Evolutionary conservation across 1,140 invertebrate genomes (phyloP), one percentile per base, ranked within the genome.

Genomic region (Proctacanthus coquilletti): DNA sequence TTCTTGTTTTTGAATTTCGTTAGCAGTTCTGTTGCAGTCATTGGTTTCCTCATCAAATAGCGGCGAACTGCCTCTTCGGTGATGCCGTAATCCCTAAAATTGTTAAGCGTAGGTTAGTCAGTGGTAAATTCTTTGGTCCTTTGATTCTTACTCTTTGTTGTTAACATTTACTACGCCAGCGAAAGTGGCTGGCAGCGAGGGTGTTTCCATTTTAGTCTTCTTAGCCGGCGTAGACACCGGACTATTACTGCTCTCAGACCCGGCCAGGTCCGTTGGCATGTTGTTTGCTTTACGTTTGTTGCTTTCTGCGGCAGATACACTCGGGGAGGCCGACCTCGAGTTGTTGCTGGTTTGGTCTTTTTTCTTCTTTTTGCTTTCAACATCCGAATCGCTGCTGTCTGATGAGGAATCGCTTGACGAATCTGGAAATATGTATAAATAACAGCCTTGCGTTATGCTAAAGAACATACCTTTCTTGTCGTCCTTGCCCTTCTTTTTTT

Each of bases 1-100:
- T 91, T 88, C 56, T 93, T 93, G 15, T 83, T 84, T 58, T 91
- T 93, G 63, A 96, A 94, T 63, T 96, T 96, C 30, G 91, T 84
- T 5, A 96, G 57, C 11, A 97, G 61, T 56, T 96, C 91, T 1
- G 86, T 94, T 0, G 91, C 84, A 1, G 92, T 96, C 80, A 96
- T 93, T 2, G 92, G 92, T 54, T 96, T 96, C 1, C 93, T 71
- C 50, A 84, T 83, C 13, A 98, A 64, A 60, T 97, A 98, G 13
- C 91, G 70, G 14, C 88, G 68, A 4, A 98, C 88, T 2, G 87
- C 81, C 47, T 96, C 92, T 61, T 97, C 92, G 3, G 84, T 88
- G 13, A 94, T 87, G 15, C 87, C 87, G 47, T 84, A 87, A 50
- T 84, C 78, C 52, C 80, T 87, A 41, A 40, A 48, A 50, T n/a